Conservation (phyloP, 1,140 invertebrate genomes). For the Zaprionus capensis region DNA sequence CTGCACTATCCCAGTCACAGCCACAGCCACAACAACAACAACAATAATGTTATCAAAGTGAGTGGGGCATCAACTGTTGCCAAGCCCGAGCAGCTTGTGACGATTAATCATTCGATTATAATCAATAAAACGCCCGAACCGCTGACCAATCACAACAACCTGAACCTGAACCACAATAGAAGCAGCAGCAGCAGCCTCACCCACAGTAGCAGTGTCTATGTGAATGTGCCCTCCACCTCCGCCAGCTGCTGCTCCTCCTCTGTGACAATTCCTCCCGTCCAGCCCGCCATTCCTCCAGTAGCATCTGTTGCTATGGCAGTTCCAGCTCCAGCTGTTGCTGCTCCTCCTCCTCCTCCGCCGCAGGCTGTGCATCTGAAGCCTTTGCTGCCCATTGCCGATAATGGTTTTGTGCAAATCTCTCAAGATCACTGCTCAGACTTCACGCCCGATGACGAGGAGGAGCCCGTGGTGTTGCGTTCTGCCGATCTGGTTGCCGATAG, state of each 20-base stretch:
- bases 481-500: conserved; percentile 60
- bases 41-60: conserved; percentile 63
- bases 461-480: conserved; percentile 78
- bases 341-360: conserved; percentile 24
- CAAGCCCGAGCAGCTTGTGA: conserved; percentile 64
- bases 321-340: conserved; percentile 6
- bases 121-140: conserved; percentile 82
- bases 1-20: conserved; percentile 62
- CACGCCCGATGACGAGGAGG: conserved; percentile 82
- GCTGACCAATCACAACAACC: conserved; percentile 32
- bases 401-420: conserved; percentile 81
- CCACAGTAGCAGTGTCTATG: conserved; percentile 67
- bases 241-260: conserved; percentile 17
- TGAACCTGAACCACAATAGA: conserved; percentile 6
- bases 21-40: conserved; percentile 35
- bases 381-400: conserved; percentile 81
- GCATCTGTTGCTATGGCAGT: conserved; percentile 26
- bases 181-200: background rate
- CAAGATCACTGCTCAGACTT: conserved; percentile 83
- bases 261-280: background rate
- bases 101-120: conserved; percentile 83
- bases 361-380: conserved; percentile 49
- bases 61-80: conserved; percentile 30
- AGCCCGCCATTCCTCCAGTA: background rate
- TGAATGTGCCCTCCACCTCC: conserved; percentile 60